Base-by-base conservation (phyloP, 2,113 vertebrate species). In the Indicator indicator region DNA sequence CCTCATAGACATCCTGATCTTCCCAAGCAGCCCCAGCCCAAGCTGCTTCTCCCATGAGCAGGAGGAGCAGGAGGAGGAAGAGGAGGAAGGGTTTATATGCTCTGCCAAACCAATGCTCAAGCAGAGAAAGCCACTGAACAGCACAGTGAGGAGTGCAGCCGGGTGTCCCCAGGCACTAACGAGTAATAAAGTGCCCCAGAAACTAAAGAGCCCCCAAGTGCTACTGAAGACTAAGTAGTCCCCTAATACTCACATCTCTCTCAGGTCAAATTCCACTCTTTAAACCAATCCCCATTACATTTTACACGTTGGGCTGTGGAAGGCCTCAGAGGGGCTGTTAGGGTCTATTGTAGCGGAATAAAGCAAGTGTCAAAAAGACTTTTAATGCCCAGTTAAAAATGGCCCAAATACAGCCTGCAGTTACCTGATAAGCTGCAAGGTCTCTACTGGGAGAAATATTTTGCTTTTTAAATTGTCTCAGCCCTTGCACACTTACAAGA, bases 331-430 rank as follows among this genome's bases (percentile, higher is more conserved):
- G 93, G 94, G 73, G 68, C 74, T 88, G 80, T 97, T 95, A 94
- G 70, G 64, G 26, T 79, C 91, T 96, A 95, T 93, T 95, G 96
- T 89, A 93, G 78, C 70, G 80, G 95, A 96, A 97, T 93, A 97
- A 97, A 96, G 93, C 90, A 95, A 96, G 95, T 97, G 96, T 97
- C 96, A 96, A 97, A 96, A 97, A 95, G 91, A 93, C 86, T 95
- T 97, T 89, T 97, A 96, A 97, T 95, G 95, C 93, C 95, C 94
- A 84, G 93, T 97, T 97, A 95, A 97, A 96, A 97, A 81, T 93
- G 94, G 36, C 79, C 82, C 3, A 95, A 95, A 88, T 83, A 59
- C 30, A 85, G 89, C 46, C 79, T 93, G 75, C 90, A 89, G 93
- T 95, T 97, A 97, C 90, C 73, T 76, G 82, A 96, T 95, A 95